Evolutionary conservation across 2,113 vertebrate genomes (phyloP).

Genomic region (Corydoras maculifer): DNA sequence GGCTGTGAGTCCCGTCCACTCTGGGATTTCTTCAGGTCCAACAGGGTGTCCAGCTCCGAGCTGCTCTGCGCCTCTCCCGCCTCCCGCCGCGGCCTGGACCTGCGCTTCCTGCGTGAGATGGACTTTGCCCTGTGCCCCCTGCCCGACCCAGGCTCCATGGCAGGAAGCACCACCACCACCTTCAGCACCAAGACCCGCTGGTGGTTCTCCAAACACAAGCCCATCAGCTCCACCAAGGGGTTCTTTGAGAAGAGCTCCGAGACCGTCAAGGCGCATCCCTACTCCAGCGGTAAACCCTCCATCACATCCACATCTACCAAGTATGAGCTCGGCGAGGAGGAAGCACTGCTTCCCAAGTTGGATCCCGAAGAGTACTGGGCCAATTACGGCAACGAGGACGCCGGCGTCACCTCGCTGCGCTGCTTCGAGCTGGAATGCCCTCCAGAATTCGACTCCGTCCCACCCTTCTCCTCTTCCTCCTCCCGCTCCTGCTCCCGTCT

Average conservation of each 20-base stretch:
- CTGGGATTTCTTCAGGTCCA: conserved; percentile 88
- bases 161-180: conserved; percentile 70
- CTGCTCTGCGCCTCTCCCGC: conserved; percentile 81
- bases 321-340: conserved; percentile 70
- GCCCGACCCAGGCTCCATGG: conserved; percentile 69
- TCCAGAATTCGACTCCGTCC: conserved; percentile 57
- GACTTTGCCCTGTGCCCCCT: conserved; percentile 83
- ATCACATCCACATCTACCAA: conserved; percentile 63
- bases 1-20: conserved; percentile 85
- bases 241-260: conserved; percentile 69
- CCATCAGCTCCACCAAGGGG: conserved; percentile 78
- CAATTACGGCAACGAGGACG: conserved; percentile 76
- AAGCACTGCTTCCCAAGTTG: conserved; percentile 69
- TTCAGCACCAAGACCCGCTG: conserved; percentile 78
- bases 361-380: conserved; percentile 78
- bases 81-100: conserved; percentile 74
- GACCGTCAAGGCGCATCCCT: conserved; percentile 72
- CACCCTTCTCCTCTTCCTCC: conserved; percentile 57
- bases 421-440: conserved; percentile 73
- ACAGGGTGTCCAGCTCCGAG: conserved; percentile 82
- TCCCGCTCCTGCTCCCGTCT: conserved; percentile 38
- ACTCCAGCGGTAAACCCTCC: conserved; percentile 59
- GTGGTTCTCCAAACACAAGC: conserved; percentile 80
- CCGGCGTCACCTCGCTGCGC: conserved; percentile 62
- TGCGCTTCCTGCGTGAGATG: conserved; percentile 79